phyloP scores from a whole-genome alignment of 1,140 invertebrate species.

The Eufriesea mexicana region DNA sequence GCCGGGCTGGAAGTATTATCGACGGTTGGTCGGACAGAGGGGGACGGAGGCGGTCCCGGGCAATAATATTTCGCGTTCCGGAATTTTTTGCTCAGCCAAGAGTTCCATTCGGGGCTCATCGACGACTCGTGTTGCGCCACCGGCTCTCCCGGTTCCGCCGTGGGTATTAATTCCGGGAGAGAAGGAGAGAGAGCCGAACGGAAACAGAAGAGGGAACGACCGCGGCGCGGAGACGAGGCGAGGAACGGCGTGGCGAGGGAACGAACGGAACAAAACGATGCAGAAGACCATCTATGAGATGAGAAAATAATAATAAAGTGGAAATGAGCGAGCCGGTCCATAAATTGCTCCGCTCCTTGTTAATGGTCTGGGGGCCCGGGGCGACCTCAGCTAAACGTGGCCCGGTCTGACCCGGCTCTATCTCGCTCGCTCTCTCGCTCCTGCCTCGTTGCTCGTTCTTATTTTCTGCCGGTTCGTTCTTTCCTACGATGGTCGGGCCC shows the following conservation, averaged over 20 bases:
- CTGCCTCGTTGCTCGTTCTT: conserved; percentile 35
- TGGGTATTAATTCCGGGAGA: conserved; percentile 73
- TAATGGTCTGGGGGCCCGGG: conserved; percentile 81
- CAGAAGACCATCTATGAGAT: conserved; percentile 80
- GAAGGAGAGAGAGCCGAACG: conserved; percentile 60
- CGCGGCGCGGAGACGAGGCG: conserved; percentile 2
- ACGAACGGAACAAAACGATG: conserved; percentile 75
- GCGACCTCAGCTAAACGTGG: conserved; percentile 80
- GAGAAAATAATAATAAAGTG: conserved; percentile 83
- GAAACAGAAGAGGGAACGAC: conserved; percentile 50
- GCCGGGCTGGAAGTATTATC: conserved; percentile 41
- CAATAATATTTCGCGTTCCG: conserved; percentile 67
- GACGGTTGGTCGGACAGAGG: conserved; percentile 16
- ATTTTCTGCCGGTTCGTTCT: conserved; percentile 33
- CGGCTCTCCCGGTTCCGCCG: conserved; percentile 63
- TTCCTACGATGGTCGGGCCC: conserved; percentile 52
- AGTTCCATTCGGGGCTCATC: conserved; percentile 62
- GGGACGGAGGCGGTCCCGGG: conserved; percentile 41
- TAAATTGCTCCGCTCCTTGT: conserved; percentile 83
- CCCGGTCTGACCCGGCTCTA: conserved; percentile 77
- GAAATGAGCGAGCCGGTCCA: conserved; percentile 82
- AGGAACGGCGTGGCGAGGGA: conserved; percentile 56
- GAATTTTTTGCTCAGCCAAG: conserved; percentile 65
- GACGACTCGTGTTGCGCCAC: conserved; percentile 58
- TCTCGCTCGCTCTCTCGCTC: conserved; percentile 47